phyloP scores from a whole-genome alignment of 2,113 vertebrate species.

The Dasypus novemcinctus region DNA sequence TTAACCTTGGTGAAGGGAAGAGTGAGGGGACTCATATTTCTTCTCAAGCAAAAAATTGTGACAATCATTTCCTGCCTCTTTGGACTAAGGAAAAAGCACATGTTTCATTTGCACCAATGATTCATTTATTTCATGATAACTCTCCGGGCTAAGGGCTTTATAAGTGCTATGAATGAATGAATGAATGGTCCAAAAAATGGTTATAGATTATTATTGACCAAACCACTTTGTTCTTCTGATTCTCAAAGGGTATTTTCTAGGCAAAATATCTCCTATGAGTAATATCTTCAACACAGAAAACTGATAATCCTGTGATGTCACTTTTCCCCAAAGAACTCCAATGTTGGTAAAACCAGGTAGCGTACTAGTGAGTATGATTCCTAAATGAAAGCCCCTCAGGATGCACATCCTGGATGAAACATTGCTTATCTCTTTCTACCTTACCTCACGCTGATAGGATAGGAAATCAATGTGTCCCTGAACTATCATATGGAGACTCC shows the following conservation, averaged over 20 bases:
- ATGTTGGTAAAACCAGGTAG: neutral
- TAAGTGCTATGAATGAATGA: neutral
- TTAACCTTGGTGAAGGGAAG: neutral
- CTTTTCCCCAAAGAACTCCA: neutral
- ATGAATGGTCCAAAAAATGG: neutral
- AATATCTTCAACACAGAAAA: neutral
- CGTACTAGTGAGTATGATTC: neutral
- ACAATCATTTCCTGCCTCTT: neutral
- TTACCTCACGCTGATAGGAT: neutral
- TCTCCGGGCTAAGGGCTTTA: neutral
- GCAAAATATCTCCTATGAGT: neutral
- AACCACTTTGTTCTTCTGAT: neutral
- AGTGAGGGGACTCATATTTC: neutral
- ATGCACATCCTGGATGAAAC: neutral
- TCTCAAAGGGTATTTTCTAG: neutral
- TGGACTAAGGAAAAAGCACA: neutral
- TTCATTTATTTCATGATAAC: neutral
- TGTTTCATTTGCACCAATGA: neutral
- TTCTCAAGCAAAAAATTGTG: neutral
- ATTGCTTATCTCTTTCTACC: neutral
- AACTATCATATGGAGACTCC: neutral
- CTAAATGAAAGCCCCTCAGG: neutral
- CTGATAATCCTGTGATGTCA: neutral
- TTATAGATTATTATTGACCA: neutral
- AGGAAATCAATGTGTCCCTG: neutral